phyloP scores from a whole-genome alignment of 35 echinoderm and acorn worm genomes.

The Acanthaster planci region DNA sequence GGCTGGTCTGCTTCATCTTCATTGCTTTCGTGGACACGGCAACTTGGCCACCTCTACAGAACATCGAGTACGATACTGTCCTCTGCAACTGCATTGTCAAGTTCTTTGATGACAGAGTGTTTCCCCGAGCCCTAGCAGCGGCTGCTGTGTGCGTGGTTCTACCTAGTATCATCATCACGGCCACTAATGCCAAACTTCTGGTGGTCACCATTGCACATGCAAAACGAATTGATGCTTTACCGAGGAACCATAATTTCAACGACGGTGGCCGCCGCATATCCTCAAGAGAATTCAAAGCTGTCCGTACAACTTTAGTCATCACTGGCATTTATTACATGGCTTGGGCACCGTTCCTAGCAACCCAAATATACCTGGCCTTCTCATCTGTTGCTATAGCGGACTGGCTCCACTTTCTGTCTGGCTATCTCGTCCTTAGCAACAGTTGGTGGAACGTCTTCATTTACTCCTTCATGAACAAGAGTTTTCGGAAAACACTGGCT shows the following conservation, averaged over 20 bases:
- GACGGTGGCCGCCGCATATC: background rate
- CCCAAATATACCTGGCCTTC: background rate
- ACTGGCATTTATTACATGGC: conserved; percentile 12
- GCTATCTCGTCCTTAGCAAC: conserved; percentile 2
- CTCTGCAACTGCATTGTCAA: background rate
- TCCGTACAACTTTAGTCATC: background rate
- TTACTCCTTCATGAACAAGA: conserved; percentile 21
- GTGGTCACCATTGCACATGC: background rate
- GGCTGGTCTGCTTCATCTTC: conserved; percentile 8
- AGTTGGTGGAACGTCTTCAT: conserved; percentile 29
- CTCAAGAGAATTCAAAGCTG: background rate
- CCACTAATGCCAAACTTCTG: background rate
- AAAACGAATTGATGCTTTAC: background rate
- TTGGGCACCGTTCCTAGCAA: background rate
- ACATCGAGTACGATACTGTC: background rate
- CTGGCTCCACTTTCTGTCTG: background rate
- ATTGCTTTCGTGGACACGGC: background rate
- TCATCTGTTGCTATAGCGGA: background rate
- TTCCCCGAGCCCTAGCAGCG: background rate
- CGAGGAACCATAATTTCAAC: background rate
- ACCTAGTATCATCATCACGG: background rate
- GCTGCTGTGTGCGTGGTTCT: conserved; percentile 7
- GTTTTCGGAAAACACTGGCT: background rate
- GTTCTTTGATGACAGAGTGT: background rate
- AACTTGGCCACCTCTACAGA: conserved; percentile 16